These are phyloP conservation scores for Volucella inflata DNA, from an alignment of 2,888 invertebrate genomes.

Conservation along the genomic window DNA sequence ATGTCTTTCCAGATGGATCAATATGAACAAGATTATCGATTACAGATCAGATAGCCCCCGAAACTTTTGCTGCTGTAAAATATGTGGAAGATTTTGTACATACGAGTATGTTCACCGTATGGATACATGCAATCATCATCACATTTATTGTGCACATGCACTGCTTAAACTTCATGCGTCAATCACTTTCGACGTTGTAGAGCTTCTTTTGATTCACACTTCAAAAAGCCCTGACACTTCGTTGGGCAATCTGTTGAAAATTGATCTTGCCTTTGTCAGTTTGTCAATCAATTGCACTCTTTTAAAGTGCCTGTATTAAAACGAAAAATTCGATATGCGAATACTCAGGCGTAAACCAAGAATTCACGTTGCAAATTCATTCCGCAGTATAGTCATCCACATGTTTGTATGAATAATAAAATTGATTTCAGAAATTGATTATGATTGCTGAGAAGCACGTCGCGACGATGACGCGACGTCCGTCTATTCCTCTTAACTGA, in stretches of 20 bases:
- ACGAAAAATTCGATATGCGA: neutral
- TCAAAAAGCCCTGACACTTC: slow-evolving; percentile 22
- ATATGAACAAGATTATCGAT: too few relatives aligned
- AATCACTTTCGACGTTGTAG: slow-evolving; percentile 40
- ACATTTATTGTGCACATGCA: slow-evolving; percentile 12
- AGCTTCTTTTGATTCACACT: slow-evolving; percentile 27
- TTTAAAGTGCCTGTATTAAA: neutral
- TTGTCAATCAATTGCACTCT: slow-evolving; percentile 41
- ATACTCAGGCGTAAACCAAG: neutral
- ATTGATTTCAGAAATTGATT: slow-evolving; percentile 58
- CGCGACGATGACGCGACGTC: neutral
- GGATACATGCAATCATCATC: neutral
- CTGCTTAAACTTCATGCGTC: slow-evolving; percentile 35
- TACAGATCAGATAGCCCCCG: too few relatives aligned
- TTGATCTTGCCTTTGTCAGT: slow-evolving; percentile 36
- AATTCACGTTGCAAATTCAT: slow-evolving; percentile 9
- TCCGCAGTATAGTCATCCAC: slow-evolving; percentile 6
- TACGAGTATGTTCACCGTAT: too few relatives aligned
- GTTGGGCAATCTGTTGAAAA: slow-evolving; percentile 38
- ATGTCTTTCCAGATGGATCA: too few relatives aligned
- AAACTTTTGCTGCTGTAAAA: too few relatives aligned
- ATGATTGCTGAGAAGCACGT: slow-evolving; percentile 32
- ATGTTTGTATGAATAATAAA: slow-evolving; percentile 51
- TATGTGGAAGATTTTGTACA: too few relatives aligned
- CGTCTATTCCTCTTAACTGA: slow-evolving; percentile 10